Percentiles rank a stretch among this genome's conserved stretches.
Conservation (phyloP, 2,888 invertebrate species). For the Endotricha flammealis region DNA sequence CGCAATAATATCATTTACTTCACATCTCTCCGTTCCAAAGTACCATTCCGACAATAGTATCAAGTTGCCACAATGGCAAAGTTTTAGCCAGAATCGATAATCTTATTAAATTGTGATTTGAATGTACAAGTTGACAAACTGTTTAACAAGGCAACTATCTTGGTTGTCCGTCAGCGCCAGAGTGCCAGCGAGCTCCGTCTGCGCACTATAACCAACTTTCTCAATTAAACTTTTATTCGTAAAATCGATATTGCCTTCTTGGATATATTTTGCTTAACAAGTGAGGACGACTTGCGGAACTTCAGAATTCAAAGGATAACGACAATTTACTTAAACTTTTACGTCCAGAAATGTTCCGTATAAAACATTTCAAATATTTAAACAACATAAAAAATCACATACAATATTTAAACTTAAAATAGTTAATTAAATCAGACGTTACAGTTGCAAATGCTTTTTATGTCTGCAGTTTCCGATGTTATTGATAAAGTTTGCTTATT, state of each 20-base stretch:
- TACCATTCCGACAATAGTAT: too few relatives aligned
- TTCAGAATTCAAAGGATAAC: too few relatives aligned
- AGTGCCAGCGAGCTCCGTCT: constrained; percentile 31
- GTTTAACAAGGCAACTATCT: constrained; percentile 29
- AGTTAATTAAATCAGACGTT: constrained; percentile 35
- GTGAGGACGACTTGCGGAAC: too few relatives aligned
- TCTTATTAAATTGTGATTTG: constrained; percentile 29
- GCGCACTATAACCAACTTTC: constrained; percentile 65
- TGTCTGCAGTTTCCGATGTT: constrained; percentile 41
- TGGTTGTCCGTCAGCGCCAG: constrained; percentile 26
- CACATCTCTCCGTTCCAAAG: too few relatives aligned
- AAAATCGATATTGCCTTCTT: constrained; percentile 50
- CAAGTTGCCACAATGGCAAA: constrained; percentile 1
- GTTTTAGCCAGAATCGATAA: constrained; percentile 10
- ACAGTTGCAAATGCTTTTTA: constrained; percentile 35
- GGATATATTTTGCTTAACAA: constrained; percentile 35
- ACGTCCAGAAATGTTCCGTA: too few relatives aligned
- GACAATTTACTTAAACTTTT: too few relatives aligned
- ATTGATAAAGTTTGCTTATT: constrained; percentile 66
- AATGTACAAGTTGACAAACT: constrained; percentile 35
- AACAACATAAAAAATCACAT: too few relatives aligned
- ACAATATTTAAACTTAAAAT: too few relatives aligned
- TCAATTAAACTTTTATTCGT: constrained; percentile 72
- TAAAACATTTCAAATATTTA: too few relatives aligned
- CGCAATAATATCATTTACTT: too few relatives aligned